Conservation (phyloP, 2,797 vertebrate genomes). For the Rhinella marina region DNA sequence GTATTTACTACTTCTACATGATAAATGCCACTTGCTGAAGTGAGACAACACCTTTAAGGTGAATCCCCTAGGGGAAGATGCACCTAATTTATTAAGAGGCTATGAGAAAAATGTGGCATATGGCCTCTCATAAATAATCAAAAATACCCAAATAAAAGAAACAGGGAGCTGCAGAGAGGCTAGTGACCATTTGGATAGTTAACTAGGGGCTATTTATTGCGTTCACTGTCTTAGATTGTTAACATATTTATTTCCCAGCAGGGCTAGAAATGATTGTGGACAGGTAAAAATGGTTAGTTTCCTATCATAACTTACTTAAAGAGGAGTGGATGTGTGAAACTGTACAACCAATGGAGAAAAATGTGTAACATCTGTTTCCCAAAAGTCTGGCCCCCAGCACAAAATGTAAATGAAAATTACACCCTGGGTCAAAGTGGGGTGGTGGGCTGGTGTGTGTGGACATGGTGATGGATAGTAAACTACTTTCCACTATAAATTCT, state of each 20-base stretch:
- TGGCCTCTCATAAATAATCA: neutral
- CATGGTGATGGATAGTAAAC: neutral
- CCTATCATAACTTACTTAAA: slow-evolving; percentile 38
- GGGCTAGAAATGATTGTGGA: slow-evolving; percentile 1
- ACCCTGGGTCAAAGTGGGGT: neutral
- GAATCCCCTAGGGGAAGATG: too few relatives aligned
- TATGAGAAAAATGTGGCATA: too few relatives aligned
- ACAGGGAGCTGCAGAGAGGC: neutral
- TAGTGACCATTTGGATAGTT: neutral
- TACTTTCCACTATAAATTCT: neutral
- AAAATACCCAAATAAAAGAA: neutral
- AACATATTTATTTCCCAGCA: slow-evolving; percentile 37
- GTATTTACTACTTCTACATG: too few relatives aligned
- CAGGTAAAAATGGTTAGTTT: slow-evolving; percentile 38
- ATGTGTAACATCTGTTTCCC: slow-evolving; percentile 34
- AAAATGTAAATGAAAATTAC: slow-evolving; percentile 12
- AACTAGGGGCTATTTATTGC: slow-evolving; percentile 16
- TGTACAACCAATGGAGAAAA: neutral
- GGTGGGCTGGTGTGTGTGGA: too few relatives aligned
- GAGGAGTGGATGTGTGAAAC: slow-evolving; percentile 25
- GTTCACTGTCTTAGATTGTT: slow-evolving; percentile 13
- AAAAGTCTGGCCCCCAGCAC: slow-evolving; percentile 1
- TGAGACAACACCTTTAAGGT: too few relatives aligned
- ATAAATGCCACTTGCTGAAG: too few relatives aligned
- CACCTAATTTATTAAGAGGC: too few relatives aligned